Conservation (phyloP, 1,140 invertebrate species). For the Sarcophaga bullata region DNA sequence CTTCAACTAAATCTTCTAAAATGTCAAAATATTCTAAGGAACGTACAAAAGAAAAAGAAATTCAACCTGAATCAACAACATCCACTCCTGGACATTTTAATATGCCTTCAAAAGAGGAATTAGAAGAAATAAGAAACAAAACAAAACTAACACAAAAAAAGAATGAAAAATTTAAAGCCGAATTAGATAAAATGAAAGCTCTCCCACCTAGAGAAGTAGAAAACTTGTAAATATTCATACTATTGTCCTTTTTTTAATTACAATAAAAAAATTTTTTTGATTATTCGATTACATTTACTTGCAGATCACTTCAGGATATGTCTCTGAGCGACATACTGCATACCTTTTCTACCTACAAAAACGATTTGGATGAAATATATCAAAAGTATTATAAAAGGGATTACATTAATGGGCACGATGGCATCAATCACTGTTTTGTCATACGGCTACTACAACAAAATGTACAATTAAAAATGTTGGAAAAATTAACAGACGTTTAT, state of each 20-base stretch:
- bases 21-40: not conserved
- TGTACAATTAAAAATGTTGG: constrained; percentile 54
- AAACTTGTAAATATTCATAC: constrained; percentile 51
- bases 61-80: not conserved
- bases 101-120: constrained; percentile 23
- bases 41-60: not conserved
- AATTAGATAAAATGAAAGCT: constrained; percentile 33
- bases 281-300: not conserved
- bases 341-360: constrained; percentile 52
- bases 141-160: constrained; percentile 6
- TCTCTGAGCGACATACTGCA: constrained; percentile 46
- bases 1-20: constrained; percentile 8
- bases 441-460: constrained; percentile 50
- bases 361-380: constrained; percentile 50
- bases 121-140: constrained; percentile 7
- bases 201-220: constrained; percentile 50
- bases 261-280: too few relatives aligned
- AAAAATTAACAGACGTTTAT: constrained; percentile 44
- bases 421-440: constrained; percentile 50
- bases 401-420: constrained; percentile 48
- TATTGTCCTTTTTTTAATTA: not conserved
- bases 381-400: constrained; percentile 46
- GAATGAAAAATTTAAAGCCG: constrained; percentile 38
- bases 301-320: constrained; percentile 52
- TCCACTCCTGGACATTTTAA: not conserved